Evolutionary conservation across 2,888 invertebrate species (phyloP), one percentile per base, ranked within the genome.

Genomic region (Seira musarum): DNA sequence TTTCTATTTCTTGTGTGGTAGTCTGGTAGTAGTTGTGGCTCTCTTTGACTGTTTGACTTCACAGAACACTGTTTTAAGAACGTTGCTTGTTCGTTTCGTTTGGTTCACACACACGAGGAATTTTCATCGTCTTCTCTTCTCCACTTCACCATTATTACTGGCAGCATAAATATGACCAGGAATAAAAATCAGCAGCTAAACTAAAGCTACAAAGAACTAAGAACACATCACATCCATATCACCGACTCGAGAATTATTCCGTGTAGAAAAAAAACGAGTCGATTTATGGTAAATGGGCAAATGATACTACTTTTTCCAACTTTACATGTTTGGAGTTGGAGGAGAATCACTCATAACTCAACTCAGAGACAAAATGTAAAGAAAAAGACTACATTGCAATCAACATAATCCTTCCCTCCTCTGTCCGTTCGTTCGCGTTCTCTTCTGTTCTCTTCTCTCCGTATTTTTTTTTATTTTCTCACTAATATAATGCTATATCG

Each of bases 201-300:
- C 13, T 10, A 24, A 35, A 30, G 19, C 19, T 13, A 5, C n/a
- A n/a, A n/a, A n/a, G n/a, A n/a, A n/a, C n/a, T n/a, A 57, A 53
- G 21, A 71, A 30, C 19, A 30, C 8, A 66, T 74, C 49, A 74
- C 21, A n/a, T n/a, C n/a, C n/a, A n/a, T n/a, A n/a, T n/a, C n/a
- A n/a, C n/a, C n/a, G n/a, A n/a, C n/a, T n/a, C 63, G 2, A 63
- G 63, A 10, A 63, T 17, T 8, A 19, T 10, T 10, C 8, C 13
- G 63, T 17, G 63, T 19, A 22, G 63, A 63, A 22, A 63, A 22
- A 63, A 13, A 57, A 8, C 17, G 69, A 69, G 75, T 75, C 75
- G 75, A 75, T 68, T 68, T 67, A 75, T 75, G 68, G 75, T 75
- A 75, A 75, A 75, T 75, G 75, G 68, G 61, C 67, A 68, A 75